Conservation (phyloP, 1,140 invertebrate species). For the Drosophila neocordata region DNA sequence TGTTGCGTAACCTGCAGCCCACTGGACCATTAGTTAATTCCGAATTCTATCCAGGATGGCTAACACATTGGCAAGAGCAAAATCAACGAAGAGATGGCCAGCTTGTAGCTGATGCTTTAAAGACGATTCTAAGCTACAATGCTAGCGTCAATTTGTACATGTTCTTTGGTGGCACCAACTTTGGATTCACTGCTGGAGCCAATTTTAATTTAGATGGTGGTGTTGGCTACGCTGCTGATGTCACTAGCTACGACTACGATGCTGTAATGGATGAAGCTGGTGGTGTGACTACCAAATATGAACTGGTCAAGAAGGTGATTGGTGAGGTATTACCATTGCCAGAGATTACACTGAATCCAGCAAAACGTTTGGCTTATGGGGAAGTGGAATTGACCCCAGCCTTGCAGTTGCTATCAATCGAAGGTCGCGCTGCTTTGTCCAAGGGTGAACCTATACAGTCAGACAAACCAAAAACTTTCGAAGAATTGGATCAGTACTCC, state of each 20-base stretch:
- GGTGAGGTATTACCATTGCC: slow-evolving; percentile 76
- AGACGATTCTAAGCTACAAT: slow-evolving; percentile 86
- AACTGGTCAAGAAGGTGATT: slow-evolving; percentile 87
- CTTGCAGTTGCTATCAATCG: slow-evolving; percentile 82
- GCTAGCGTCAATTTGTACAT: slow-evolving; percentile 92
- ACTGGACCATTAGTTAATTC: slow-evolving; percentile 92
- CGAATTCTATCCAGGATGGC: slow-evolving; percentile 94
- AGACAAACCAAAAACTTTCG: slow-evolving; percentile 85
- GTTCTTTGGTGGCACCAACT: slow-evolving; percentile 90
- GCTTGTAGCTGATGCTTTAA: slow-evolving; percentile 85
- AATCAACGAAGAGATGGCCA: slow-evolving; percentile 85
- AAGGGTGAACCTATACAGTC: slow-evolving; percentile 32
- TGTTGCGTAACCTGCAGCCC: slow-evolving; percentile 85
- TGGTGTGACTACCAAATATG: slow-evolving; percentile 92
- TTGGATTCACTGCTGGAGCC: slow-evolving; percentile 87
- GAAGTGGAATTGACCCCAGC: slow-evolving; percentile 83
- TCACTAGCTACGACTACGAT: slow-evolving; percentile 95
- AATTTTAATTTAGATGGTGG: slow-evolving; percentile 72
- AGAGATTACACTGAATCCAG: slow-evolving; percentile 82
- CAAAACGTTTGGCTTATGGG: slow-evolving; percentile 85
- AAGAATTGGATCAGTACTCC: slow-evolving; percentile 85
- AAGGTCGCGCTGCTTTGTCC: slow-evolving; percentile 66
- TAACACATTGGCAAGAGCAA: slow-evolving; percentile 93
- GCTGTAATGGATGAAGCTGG: slow-evolving; percentile 92
- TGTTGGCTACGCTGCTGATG: slow-evolving; percentile 85